These are phyloP conservation scores for Drosophila aldrichi DNA, from an alignment of 2,888 invertebrate species.

Conservation along the genomic window DNA sequence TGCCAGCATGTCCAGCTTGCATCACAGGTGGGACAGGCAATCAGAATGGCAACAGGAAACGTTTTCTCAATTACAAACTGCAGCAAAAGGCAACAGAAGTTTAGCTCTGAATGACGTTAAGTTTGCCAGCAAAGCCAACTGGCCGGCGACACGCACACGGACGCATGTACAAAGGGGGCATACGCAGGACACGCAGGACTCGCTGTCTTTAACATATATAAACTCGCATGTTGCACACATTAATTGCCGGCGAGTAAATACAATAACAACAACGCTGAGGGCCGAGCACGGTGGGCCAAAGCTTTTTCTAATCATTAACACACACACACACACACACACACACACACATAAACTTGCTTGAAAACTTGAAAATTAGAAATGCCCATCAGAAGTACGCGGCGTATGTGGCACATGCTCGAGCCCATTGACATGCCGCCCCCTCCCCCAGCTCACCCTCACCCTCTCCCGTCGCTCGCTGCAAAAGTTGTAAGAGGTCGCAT, in stretches of 20 bases:
- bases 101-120: slow-evolving; percentile 39
- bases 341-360: slow-evolving; percentile 64
- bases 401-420: slow-evolving; percentile 37
- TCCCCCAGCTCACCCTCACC: neutral
- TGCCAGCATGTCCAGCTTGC: too few relatives aligned
- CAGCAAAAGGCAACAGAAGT: slow-evolving; percentile 70
- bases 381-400: slow-evolving; percentile 80
- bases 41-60: neutral
- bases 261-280: slow-evolving; percentile 49
- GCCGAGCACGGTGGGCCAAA: slow-evolving; percentile 46
- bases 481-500: slow-evolving; percentile 69
- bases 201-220: slow-evolving; percentile 61
- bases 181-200: slow-evolving; percentile 11
- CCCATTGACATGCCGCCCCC: slow-evolving; percentile 6
- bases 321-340: slow-evolving; percentile 48
- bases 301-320: slow-evolving; percentile 84
- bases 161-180: neutral
- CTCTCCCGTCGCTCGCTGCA: slow-evolving; percentile 4
- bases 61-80: slow-evolving; percentile 64
- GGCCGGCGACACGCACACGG: neutral
- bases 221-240: slow-evolving; percentile 81
- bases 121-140: slow-evolving; percentile 8
- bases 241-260: slow-evolving; percentile 79
- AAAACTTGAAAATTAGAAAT: slow-evolving; percentile 83
- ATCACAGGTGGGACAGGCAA: neutral